Conservation (phyloP, 2,797 vertebrate genomes). For the Clarias laeviceps region DNA sequence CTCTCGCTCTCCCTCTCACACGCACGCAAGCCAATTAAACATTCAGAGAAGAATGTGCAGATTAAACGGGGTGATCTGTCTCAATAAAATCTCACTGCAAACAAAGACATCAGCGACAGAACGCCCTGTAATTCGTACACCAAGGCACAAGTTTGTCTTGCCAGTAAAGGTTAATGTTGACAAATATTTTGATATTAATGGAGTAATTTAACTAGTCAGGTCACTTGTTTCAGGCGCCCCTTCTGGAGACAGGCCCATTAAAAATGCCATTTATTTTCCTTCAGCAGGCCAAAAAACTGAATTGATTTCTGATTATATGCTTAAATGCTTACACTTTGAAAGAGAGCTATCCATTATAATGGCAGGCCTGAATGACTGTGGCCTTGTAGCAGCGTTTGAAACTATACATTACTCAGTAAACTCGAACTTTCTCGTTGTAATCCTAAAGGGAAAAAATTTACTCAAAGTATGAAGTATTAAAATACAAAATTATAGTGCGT, state of each 20-base stretch:
- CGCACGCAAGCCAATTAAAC: constrained; percentile 49
- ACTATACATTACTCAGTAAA: constrained; percentile 21
- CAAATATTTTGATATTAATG: constrained; percentile 80
- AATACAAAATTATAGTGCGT: background rate
- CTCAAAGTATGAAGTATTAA: background rate
- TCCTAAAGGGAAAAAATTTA: background rate
- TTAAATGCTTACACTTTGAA: constrained; percentile 61
- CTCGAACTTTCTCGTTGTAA: background rate
- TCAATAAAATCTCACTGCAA: constrained; percentile 74
- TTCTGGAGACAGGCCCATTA: constrained; percentile 64
- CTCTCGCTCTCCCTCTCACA: background rate
- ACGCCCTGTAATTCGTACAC: constrained; percentile 67
- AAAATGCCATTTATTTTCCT: constrained; percentile 72
- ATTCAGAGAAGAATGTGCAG: constrained; percentile 59
- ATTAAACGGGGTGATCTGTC: constrained; percentile 77
- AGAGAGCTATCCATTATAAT: constrained; percentile 50
- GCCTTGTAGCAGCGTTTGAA: constrained; percentile 11
- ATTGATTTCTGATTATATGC: constrained; percentile 66
- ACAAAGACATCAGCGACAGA: constrained; percentile 70
- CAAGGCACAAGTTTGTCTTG: constrained; percentile 73
- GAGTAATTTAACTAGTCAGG: constrained; percentile 78
- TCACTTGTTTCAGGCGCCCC: constrained; percentile 70
- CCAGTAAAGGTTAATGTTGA: constrained; percentile 81
- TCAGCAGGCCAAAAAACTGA: constrained; percentile 59
- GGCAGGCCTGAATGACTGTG: constrained; percentile 32